phyloP scores from a whole-genome alignment of 2,797 vertebrate genomes.

The Galago senegalensis region DNA sequence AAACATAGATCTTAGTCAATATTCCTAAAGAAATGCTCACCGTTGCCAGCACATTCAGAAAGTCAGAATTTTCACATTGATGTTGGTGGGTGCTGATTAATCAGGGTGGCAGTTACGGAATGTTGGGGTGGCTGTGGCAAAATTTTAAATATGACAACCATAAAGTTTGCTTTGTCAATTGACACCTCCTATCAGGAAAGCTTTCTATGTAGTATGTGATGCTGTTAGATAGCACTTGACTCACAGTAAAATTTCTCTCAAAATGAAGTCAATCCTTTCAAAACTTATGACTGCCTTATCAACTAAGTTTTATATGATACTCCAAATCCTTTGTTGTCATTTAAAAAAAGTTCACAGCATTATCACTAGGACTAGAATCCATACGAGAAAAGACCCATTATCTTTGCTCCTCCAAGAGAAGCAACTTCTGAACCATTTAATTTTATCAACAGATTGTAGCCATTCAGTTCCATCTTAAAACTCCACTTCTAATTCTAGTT shows the following conservation, averaged over 20 bases:
- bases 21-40: background rate
- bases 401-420: background rate
- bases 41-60: background rate
- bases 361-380: background rate
- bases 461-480: background rate
- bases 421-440: background rate
- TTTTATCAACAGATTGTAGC: background rate
- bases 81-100: background rate
- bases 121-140: background rate
- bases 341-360: background rate
- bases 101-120: background rate
- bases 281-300: background rate
- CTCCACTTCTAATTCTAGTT: background rate
- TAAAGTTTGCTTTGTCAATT: background rate
- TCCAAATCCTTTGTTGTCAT: background rate
- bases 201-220: background rate
- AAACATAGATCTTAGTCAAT: background rate
- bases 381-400: background rate
- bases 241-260: background rate
- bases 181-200: background rate
- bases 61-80: background rate
- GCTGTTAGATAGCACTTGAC: background rate
- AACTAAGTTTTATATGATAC: background rate
- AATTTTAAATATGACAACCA: background rate
- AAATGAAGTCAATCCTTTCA: background rate